Evolutionary conservation across 2,797 vertebrate species (phyloP), one percentile per base, ranked within the genome.

Genomic region (Sebastiscus albofasciatus): DNA sequence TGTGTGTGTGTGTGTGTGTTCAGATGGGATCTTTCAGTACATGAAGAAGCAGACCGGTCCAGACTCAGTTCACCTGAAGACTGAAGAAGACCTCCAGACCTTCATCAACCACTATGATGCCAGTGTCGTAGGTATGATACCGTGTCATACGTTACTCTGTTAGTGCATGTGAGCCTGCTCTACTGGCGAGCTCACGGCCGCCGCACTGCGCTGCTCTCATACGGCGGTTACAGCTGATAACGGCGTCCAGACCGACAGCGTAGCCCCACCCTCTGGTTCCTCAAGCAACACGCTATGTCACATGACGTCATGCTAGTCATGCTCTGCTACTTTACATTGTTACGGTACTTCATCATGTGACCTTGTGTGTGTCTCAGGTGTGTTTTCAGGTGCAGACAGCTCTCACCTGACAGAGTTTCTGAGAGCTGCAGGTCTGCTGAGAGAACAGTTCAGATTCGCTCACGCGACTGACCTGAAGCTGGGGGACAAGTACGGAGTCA

Each of bases 41-140:
- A 96, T 96, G 95, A 94, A 86, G 89, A 96, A 93, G 79, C 95
- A 95, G 76, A 92, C 93, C 0, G 95, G 96, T 26, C 96, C 96
- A 2, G 95, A 95, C 85, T 96, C 96, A 0, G 80, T 91, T 22
- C 76, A 49, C 16, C 83, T 96, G 64, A 52, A 72, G 67, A 92
- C 70, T 12, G 87, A 90, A 20, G 88, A 90, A 16, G 91, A 95
- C 66, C 84, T 96, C 8, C 87, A 95, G 42, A 77, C 72, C 73
- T 96, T 96, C 67, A 71, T 92, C 74, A 71, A 84, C 22, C 73
- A 94, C 89, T 94, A 92, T 3, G 96, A 96, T 2, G 92, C 95
- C 65, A 96, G 96, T 16, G 49, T 96, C 4, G 75, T 96, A 0
- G 96, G 96, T 96, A 79, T 24, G 92, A 84, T 62, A 1, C 14